A percentile compares a stretch with the other conserved stretches of the same genome.
Conservation (phyloP, 2,797 vertebrate genomes). For the Sphenodon punctatus region DNA sequence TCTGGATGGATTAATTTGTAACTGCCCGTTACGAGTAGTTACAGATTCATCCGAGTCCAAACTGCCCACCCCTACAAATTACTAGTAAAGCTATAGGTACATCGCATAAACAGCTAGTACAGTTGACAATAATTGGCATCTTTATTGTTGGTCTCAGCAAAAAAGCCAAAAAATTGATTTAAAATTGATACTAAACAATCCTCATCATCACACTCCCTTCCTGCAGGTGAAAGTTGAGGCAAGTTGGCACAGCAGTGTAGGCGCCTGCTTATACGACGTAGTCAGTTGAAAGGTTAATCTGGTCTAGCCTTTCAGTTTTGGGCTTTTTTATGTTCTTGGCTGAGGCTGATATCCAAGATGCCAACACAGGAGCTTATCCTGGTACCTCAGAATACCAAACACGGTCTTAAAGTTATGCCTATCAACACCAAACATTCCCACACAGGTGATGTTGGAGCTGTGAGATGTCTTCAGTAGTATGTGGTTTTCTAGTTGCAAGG, state of each 20-base stretch:
- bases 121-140: constrained; percentile 10
- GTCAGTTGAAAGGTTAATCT: not conserved
- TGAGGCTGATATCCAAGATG: not conserved
- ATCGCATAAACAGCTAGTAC: not conserved
- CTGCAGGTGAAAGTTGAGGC: not conserved
- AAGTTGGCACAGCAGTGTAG: not conserved
- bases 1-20: too few species aligned
- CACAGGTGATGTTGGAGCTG: not conserved
- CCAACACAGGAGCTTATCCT: not conserved
- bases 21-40: too few species aligned
- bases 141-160: not conserved
- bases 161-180: not conserved
- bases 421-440: not conserved
- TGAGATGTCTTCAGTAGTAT: not conserved
- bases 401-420: not conserved
- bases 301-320: not conserved
- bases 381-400: not conserved
- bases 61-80: too few species aligned
- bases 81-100: accelerated
- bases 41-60: too few species aligned
- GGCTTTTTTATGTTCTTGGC: not conserved
- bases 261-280: accelerated
- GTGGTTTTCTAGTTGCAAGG: not conserved
- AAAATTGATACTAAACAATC: not conserved
- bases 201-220: not conserved